These are phyloP conservation scores for Bungarus multicinctus DNA, from an alignment of 2,113 vertebrate genomes.

Conservation along the genomic window DNA sequence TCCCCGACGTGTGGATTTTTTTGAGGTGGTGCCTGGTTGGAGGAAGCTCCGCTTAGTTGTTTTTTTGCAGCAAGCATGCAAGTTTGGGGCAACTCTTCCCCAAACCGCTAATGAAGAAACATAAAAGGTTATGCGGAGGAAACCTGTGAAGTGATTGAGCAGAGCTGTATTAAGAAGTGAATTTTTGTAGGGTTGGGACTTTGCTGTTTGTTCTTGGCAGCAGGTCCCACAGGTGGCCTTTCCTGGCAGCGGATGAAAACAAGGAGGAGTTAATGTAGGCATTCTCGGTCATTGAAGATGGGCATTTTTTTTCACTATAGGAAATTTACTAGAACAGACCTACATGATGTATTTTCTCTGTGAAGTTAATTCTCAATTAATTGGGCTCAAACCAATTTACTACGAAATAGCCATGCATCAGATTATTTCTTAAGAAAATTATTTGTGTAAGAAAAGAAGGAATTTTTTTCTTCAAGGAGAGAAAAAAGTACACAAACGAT, in stretches of 20 bases:
- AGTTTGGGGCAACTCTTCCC: neutral
- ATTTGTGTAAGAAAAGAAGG: neutral
- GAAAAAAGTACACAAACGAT: neutral
- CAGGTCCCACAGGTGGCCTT: conserved; percentile 16
- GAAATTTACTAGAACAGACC: neutral
- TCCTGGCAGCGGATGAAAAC: neutral
- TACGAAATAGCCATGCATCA: neutral
- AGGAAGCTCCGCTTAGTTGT: neutral
- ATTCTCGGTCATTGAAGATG: neutral
- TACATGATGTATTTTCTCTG: neutral
- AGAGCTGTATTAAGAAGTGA: neutral
- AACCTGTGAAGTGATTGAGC: neutral
- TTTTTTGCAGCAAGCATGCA: neutral
- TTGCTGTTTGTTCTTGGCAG: neutral
- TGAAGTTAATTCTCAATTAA: neutral
- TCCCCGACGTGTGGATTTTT: neutral
- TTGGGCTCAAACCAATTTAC: neutral
- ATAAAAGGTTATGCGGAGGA: neutral
- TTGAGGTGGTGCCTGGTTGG: neutral
- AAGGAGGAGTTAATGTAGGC: neutral
- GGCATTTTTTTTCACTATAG: neutral
- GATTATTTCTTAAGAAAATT: neutral
- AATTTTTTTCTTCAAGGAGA: neutral
- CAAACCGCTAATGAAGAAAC: neutral
- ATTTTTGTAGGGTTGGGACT: neutral